phyloP scores from a whole-genome alignment of 2,888 invertebrate species.

The Ecliptopera silaceata region DNA sequence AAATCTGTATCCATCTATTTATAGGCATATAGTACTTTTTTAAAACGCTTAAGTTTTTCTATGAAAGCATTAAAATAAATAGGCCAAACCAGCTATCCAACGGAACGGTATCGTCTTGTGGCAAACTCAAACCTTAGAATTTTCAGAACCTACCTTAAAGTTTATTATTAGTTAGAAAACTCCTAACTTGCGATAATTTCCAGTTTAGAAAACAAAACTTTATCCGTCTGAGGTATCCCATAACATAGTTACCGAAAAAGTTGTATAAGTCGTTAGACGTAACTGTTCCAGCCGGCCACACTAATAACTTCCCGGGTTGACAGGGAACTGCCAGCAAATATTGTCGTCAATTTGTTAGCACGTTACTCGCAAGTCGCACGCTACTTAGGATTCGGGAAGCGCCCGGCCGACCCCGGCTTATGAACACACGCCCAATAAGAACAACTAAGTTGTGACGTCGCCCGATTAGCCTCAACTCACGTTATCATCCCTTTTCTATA shows the following conservation, averaged over 20 bases:
- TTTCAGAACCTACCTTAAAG: background rate
- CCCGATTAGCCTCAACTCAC: conserved; percentile 65
- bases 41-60: no score
- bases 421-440: conserved; percentile 74
- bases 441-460: conserved; percentile 78
- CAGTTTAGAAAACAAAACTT: conserved; percentile 16
- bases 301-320: conserved; percentile 67
- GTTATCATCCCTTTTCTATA: conserved; percentile 60
- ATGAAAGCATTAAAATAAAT: no score
- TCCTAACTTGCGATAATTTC: conserved; percentile 11
- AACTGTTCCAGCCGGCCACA: conserved; percentile 43
- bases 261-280: conserved; percentile 34
- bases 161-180: conserved; percentile 1
- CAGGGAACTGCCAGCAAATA: conserved; percentile 73
- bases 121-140: background rate
- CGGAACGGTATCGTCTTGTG: background rate
- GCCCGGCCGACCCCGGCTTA: conserved; percentile 63
- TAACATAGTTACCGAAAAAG: conserved; percentile 30
- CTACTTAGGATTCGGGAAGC: conserved; percentile 73
- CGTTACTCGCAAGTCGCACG: conserved; percentile 53
- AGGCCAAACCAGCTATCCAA: no score
- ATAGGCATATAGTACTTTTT: no score
- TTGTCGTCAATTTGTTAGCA: conserved; percentile 78
- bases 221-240: conserved; percentile 15
- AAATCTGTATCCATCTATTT: no score